phyloP scores from a whole-genome alignment of 2,113 vertebrate genomes.

The Calyptomena viridis region DNA sequence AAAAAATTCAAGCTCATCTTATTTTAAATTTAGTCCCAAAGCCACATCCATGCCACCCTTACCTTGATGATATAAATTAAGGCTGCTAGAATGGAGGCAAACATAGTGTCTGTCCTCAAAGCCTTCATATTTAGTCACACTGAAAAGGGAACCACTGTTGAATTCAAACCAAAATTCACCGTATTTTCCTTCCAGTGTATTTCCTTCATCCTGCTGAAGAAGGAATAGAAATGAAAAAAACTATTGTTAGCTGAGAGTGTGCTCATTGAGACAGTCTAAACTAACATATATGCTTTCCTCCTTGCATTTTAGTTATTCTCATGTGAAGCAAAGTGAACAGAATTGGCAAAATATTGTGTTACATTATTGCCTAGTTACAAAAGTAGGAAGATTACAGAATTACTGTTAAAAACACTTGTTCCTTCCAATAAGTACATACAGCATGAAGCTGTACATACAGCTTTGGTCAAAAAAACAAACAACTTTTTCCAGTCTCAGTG shows the following conservation, averaged over 20 bases:
- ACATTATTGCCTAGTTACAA: not conserved
- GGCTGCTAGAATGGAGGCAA: constrained; percentile 87
- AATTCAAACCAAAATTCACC: constrained; percentile 96
- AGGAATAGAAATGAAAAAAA: not conserved
- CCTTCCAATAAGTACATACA: not conserved
- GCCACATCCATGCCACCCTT: not conserved
- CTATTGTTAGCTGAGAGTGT: not conserved
- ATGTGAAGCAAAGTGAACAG: not conserved
- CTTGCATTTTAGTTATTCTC: not conserved
- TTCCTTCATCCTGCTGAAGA: constrained; percentile 81
- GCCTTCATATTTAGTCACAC: constrained; percentile 90
- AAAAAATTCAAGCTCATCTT: not conserved
- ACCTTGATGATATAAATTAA: constrained; percentile 96
- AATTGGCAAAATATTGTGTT: not conserved
- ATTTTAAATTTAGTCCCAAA: not conserved
- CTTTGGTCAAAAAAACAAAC: not conserved
- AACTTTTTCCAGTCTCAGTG: not conserved
- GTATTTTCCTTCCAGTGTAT: constrained; percentile 80
- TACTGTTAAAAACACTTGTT: not conserved
- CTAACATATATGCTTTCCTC: not conserved
- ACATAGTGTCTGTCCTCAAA: constrained; percentile 93
- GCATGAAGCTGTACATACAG: too few relatives aligned
- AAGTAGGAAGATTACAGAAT: not conserved
- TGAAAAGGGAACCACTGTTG: constrained; percentile 86
- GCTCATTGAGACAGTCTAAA: not conserved